A percentile compares a stretch with the other conserved stretches of the same genome.
These are phyloP conservation scores for Botia kubotai DNA, from an alignment of 2,797 vertebrate genomes.

Conservation along the genomic window DNA sequence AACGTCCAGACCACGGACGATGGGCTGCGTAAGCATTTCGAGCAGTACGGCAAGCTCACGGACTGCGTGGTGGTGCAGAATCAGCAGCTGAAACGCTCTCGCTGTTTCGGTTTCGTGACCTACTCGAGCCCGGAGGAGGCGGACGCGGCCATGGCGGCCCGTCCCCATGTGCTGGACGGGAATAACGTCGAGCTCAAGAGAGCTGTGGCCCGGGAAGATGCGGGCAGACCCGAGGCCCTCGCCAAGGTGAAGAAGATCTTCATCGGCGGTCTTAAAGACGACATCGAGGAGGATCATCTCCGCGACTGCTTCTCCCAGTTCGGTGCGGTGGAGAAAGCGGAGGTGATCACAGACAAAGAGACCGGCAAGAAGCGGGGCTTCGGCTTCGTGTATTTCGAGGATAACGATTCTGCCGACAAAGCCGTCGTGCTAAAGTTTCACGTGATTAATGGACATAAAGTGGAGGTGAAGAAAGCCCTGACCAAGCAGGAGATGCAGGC, in stretches of 20 bases:
- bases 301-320: constrained; percentile 95
- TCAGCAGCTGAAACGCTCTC: constrained; percentile 93
- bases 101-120: constrained; percentile 97
- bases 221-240: constrained; percentile 92
- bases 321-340: constrained; percentile 92
- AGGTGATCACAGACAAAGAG: constrained; percentile 96
- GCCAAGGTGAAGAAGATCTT: constrained; percentile 99
- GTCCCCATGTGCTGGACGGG: constrained; percentile 93
- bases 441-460: constrained; percentile 92
- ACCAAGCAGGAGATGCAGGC: constrained; percentile 95
- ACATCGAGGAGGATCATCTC: constrained; percentile 94
- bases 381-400: constrained; percentile 95
- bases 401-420: constrained; percentile 94
- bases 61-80: constrained; percentile 98
- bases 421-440: constrained; percentile 95
- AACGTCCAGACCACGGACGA: constrained; percentile 88
- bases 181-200: constrained; percentile 95
- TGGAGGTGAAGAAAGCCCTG: constrained; percentile 97
- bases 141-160: constrained; percentile 93
- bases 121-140: constrained; percentile 94
- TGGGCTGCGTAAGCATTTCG: constrained; percentile 84
- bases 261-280: constrained; percentile 95
- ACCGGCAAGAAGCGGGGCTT: constrained; percentile 95
- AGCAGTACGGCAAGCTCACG: constrained; percentile 87
- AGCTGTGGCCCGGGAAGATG: constrained; percentile 96